These are phyloP conservation scores for Cranoglanis bouderius DNA, from an alignment of 2,113 vertebrate genomes.

Conservation along the genomic window DNA sequence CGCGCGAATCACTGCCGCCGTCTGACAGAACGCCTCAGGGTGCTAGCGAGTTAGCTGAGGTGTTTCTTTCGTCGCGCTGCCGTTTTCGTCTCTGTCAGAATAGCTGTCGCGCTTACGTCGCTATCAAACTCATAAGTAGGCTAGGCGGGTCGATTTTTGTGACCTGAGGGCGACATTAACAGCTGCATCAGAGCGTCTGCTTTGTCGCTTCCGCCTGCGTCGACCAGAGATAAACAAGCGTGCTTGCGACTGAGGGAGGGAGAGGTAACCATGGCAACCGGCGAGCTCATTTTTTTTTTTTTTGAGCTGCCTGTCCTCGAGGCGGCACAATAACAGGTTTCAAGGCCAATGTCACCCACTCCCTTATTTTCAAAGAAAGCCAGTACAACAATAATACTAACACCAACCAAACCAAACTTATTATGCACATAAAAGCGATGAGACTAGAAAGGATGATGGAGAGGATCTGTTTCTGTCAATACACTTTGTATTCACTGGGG, in stretches of 20 bases:
- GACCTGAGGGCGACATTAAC: conserved; percentile 45
- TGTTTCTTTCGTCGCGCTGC: conserved; percentile 14
- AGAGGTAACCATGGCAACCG: conserved; percentile 77
- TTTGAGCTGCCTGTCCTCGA: conserved; percentile 73
- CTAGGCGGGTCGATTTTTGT: conserved; percentile 16
- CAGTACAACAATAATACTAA: conserved; percentile 51
- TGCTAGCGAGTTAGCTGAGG: background rate
- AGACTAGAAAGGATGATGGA: conserved; percentile 54
- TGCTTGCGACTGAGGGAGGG: conserved; percentile 64
- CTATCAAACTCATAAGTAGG: background rate
- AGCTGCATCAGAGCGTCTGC: conserved; percentile 61
- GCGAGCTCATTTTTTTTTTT: conserved; percentile 56
- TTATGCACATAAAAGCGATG: conserved; percentile 38
- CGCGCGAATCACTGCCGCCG: conserved; percentile 18
- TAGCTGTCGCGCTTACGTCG: conserved; percentile 15
- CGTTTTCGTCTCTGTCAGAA: conserved; percentile 27
- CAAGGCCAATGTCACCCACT: conserved; percentile 74
- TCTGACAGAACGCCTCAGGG: conserved; percentile 38
- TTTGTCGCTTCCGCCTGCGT: conserved; percentile 61
- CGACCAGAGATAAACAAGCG: conserved; percentile 77
- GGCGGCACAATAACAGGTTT: conserved; percentile 77
- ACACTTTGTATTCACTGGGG: background rate
- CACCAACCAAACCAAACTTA: background rate
- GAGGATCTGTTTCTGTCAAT: background rate
- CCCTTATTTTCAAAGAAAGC: conserved; percentile 38